These are phyloP conservation scores for Hypanus sabinus DNA, from an alignment of 2,113 vertebrate genomes.

Conservation along the genomic window DNA sequence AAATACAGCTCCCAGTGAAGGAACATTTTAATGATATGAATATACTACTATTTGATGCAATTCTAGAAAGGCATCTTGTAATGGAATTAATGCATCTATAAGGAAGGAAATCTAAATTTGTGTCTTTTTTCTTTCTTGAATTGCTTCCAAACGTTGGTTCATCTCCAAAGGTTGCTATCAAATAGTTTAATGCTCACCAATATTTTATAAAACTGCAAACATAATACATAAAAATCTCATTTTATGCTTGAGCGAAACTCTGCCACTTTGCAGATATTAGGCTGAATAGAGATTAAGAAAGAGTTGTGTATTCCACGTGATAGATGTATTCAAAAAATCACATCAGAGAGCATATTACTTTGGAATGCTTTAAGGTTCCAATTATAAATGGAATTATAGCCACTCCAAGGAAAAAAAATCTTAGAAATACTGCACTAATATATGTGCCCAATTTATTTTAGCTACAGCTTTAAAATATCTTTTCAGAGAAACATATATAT, in stretches of 20 bases:
- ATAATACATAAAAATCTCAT: not conserved
- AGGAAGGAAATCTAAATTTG: not conserved
- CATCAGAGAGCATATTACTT: not conserved
- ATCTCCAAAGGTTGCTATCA: not conserved
- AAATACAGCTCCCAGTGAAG: not conserved
- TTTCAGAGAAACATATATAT: too few species aligned
- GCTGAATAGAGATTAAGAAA: not conserved
- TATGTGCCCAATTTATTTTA: too few species aligned
- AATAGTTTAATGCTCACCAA: not conserved
- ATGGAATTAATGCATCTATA: not conserved
- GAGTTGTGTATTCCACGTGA: not conserved
- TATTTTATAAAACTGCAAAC: not conserved
- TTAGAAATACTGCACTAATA: not conserved
- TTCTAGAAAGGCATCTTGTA: not conserved
- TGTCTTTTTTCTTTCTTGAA: not conserved
- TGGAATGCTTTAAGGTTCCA: not conserved
- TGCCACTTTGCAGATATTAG: not conserved
- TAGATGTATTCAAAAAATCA: not conserved
- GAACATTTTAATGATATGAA: not conserved
- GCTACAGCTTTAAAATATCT: too few species aligned
- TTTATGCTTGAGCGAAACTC: not conserved
- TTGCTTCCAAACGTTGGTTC: conserved; percentile 1
- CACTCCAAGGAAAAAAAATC: not conserved
- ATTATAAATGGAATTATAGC: not conserved
- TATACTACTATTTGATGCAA: not conserved